Evolutionary conservation across 2,797 vertebrate species (phyloP), one percentile per base, ranked within the genome.

Genomic region (Tangara arthus): DNA sequence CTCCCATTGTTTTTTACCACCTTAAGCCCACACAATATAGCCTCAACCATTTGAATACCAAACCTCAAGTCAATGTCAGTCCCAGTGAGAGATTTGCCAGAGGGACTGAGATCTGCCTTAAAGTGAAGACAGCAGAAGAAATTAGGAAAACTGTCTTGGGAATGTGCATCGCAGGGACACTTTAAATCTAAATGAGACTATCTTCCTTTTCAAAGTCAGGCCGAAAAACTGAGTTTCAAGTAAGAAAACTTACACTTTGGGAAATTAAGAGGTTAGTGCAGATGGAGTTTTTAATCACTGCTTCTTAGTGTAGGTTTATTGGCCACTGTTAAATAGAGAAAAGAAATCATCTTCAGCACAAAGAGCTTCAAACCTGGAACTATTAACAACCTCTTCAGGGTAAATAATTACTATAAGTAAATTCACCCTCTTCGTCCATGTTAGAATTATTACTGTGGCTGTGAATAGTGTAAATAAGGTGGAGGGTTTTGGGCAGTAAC

Each of bases 111-210:
- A 94, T 60, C 18, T 80, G 52, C 49, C 70, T 80, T 47, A 71
- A 83, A 85, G 86, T 82, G 79, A 95, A 93, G 77, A 96, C 84
- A 90, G 87, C 26, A 82, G 94, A 95, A 81, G 81, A 94, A 92
- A 89, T 53, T 59, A 83, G 64, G 80, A 89, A 97, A 94, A 92
- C 49, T 93, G 76, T 93, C 92, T 73, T 75, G 84, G 78, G 71
- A 96, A 82, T 53, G 60, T 78, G 32, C 57, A 90, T 66, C 73
- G 44, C 34, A 26, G 59, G 55, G 61, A 75, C 23, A n/a, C 26
- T 88, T 89, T 92, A 90, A 96, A 91, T 71, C 83, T 87, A 90
- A 90, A 94, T 82, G 79, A 94, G 35, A 68, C 42, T 83, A 17
- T 52, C 49, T 49, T 89, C 61, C 76, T 95, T 71, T 80, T 90